Evolutionary conservation across 1,140 invertebrate genomes (phyloP).

Genomic region (Bombus turneri): DNA sequence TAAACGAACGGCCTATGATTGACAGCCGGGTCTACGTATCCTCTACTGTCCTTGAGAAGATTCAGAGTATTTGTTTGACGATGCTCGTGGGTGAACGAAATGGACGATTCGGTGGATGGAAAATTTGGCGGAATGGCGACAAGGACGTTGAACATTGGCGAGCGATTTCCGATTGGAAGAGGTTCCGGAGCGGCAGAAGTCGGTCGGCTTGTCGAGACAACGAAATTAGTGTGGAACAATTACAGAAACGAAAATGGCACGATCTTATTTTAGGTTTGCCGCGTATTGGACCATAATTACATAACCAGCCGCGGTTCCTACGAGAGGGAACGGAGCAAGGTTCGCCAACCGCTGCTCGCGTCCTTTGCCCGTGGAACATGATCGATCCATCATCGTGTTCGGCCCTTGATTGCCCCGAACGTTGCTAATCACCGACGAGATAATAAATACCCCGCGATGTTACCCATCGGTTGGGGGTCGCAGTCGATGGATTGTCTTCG

Average conservation of each 20-base stretch:
- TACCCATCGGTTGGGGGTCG: conserved; percentile 22
- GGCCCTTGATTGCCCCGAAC: not conserved
- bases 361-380: not conserved
- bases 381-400: conserved; percentile 11
- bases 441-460: conserved; percentile 37
- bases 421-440: conserved; percentile 11
- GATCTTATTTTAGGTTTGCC: conserved; percentile 39
- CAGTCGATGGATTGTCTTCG: conserved; percentile 56
- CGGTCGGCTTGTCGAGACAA: not conserved
- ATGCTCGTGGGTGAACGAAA: not conserved
- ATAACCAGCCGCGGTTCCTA: conserved; percentile 11
- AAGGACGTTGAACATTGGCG: not conserved
- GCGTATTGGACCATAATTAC: conserved; percentile 34
- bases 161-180: not conserved
- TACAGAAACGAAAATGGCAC: conserved; percentile 14
- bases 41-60: not conserved
- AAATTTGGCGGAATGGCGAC: not conserved
- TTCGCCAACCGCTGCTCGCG: not conserved
- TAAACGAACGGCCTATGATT: not conserved
- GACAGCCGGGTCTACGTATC: not conserved
- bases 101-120: not conserved
- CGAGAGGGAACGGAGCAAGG: conserved; percentile 3
- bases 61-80: not conserved
- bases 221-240: conserved; percentile 34
- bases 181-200: not conserved